phyloP scores from a whole-genome alignment of 2,888 invertebrate genomes.

The Operophtera brumata region DNA sequence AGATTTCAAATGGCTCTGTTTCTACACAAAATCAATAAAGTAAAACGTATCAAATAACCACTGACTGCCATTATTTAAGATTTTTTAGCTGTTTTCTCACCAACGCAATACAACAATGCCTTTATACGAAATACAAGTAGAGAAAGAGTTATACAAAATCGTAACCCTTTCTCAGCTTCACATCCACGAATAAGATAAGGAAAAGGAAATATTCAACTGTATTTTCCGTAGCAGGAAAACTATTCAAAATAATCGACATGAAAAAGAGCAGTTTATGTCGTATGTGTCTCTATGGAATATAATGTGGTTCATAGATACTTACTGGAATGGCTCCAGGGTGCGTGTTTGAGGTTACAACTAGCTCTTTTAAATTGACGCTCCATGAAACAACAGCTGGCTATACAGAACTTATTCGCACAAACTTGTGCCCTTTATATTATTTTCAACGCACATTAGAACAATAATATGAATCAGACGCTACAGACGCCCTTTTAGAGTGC shows the following conservation, averaged over 20 bases:
- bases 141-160: not conserved
- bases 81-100: too few species aligned
- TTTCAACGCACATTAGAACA: too few species aligned
- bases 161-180: not conserved
- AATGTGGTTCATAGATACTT: slow-evolving; percentile 3
- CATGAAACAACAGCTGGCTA: not conserved
- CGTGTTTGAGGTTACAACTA: not conserved
- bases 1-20: too few species aligned
- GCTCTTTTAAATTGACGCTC: not conserved
- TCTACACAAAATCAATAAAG: too few species aligned
- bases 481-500: not conserved
- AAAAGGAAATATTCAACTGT: slow-evolving; percentile 5
- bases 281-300: slow-evolving; percentile 2
- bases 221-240: not conserved
- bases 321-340: not conserved
- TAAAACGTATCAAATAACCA: too few species aligned
- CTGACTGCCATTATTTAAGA: too few species aligned
- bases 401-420: too few species aligned
- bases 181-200: not conserved
- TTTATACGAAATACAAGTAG: too few species aligned
- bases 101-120: too few species aligned
- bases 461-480: too few species aligned
- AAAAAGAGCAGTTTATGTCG: not conserved
- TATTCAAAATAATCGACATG: not conserved
- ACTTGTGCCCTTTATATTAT: too few species aligned